A percentile compares a stretch with the other conserved stretches of the same genome.
Conservation (phyloP, 1,140 invertebrate species). For the Caenorhabditis latens region DNA sequence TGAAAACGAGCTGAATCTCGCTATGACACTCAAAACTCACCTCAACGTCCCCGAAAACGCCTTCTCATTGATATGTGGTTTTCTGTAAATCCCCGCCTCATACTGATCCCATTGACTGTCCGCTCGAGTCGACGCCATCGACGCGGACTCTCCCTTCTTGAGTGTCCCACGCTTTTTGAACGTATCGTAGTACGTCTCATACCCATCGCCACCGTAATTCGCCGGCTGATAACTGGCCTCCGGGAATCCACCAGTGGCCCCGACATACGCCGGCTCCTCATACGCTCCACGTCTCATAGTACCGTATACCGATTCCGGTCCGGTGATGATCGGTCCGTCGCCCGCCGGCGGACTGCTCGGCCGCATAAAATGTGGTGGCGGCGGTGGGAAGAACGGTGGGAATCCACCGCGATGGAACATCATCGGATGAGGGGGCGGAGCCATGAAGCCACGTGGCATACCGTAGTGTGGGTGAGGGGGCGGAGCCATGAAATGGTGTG, state of each 20-base stretch:
- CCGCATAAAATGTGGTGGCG: slow-evolving; percentile 59
- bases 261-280: slow-evolving; percentile 76
- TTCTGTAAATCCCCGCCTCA: slow-evolving; percentile 74
- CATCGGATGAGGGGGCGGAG: slow-evolving; percentile 69
- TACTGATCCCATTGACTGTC: slow-evolving; percentile 73
- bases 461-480: slow-evolving; percentile 35
- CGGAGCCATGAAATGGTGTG: slow-evolving; percentile 39
- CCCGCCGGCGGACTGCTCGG: slow-evolving; percentile 67
- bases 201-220: slow-evolving; percentile 73
- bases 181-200: slow-evolving; percentile 76
- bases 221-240: slow-evolving; percentile 74
- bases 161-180: slow-evolving; percentile 65
- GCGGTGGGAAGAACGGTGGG: slow-evolving; percentile 66
- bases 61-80: slow-evolving; percentile 72
- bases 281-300: slow-evolving; percentile 73
- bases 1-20: neutral
- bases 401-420: slow-evolving; percentile 59
- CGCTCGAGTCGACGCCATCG: slow-evolving; percentile 8
- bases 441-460: slow-evolving; percentile 61
- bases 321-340: slow-evolving; percentile 74
- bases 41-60: slow-evolving; percentile 69
- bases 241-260: slow-evolving; percentile 65
- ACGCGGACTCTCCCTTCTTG: slow-evolving; percentile 60
- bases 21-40: neutral
- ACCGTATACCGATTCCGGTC: slow-evolving; percentile 74